Conservation (phyloP, 2,797 vertebrate genomes). For the Haliaeetus vocifer region DNA sequence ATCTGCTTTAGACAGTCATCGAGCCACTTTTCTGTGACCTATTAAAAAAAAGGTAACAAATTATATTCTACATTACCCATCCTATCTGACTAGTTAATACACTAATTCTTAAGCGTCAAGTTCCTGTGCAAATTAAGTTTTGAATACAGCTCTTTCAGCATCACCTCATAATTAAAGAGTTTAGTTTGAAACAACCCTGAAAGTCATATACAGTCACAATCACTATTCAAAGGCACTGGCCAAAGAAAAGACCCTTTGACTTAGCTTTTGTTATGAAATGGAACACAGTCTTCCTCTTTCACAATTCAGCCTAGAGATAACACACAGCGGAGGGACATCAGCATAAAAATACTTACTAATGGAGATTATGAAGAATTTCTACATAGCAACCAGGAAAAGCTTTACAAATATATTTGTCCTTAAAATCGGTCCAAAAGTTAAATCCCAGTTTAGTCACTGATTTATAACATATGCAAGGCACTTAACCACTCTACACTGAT, state of each 20-base stretch:
- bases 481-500: background rate
- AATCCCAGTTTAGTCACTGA: background rate
- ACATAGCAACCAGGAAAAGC: background rate
- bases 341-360: background rate
- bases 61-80: background rate
- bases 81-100: background rate
- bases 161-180: background rate
- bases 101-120: background rate
- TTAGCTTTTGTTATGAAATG: background rate
- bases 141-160: background rate
- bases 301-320: background rate
- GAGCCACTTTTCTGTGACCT: background rate
- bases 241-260: background rate
- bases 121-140: background rate
- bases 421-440: background rate
- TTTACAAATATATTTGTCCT: background rate
- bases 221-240: background rate
- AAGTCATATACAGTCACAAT: background rate
- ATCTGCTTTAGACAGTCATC: background rate
- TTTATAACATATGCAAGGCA: background rate
- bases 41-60: background rate
- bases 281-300: background rate
- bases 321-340: background rate
- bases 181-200: background rate
- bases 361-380: background rate